A percentile compares a stretch with the other conserved stretches of the same genome.
phyloP scores from a whole-genome alignment of 2,797 vertebrate species.

The Silurus lanzhouensis region DNA sequence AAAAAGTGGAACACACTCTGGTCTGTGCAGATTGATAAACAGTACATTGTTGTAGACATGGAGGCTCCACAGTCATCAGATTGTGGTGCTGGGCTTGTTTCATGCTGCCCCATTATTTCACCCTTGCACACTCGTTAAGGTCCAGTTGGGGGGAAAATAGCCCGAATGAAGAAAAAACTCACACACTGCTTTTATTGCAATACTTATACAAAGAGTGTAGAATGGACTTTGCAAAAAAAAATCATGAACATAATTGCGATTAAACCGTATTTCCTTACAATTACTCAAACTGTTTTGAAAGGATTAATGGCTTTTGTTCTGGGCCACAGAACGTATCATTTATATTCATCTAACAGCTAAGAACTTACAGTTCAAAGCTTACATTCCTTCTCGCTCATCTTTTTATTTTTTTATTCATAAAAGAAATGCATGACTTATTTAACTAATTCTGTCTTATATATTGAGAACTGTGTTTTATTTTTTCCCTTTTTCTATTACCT shows the following conservation, averaged over 20 bases:
- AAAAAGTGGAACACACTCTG: constrained; percentile 62
- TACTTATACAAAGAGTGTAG: background rate
- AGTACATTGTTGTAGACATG: constrained; percentile 69
- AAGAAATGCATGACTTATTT: background rate
- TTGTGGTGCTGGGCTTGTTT: background rate
- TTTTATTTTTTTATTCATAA: background rate
- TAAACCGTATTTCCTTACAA: constrained; percentile 1
- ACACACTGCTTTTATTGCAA: background rate
- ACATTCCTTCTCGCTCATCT: background rate
- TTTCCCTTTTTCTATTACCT: background rate
- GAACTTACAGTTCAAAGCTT: background rate
- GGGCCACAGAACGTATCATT: background rate
- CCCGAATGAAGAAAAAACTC: background rate
- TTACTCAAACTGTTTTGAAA: background rate
- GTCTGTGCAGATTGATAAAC: constrained; percentile 72
- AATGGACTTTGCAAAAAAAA: background rate
- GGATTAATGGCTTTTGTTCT: background rate
- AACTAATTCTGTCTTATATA: background rate
- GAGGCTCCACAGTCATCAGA: constrained; percentile 23
- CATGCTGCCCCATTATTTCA: constrained; percentile 25
- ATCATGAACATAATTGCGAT: background rate
- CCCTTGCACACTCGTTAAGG: constrained; percentile 13
- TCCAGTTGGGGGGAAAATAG: constrained; percentile 14
- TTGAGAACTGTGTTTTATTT: background rate
- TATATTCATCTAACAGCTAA: background rate